These are phyloP conservation scores for Nettapus auritus DNA, from an alignment of 2,113 vertebrate species.

Conservation along the genomic window DNA sequence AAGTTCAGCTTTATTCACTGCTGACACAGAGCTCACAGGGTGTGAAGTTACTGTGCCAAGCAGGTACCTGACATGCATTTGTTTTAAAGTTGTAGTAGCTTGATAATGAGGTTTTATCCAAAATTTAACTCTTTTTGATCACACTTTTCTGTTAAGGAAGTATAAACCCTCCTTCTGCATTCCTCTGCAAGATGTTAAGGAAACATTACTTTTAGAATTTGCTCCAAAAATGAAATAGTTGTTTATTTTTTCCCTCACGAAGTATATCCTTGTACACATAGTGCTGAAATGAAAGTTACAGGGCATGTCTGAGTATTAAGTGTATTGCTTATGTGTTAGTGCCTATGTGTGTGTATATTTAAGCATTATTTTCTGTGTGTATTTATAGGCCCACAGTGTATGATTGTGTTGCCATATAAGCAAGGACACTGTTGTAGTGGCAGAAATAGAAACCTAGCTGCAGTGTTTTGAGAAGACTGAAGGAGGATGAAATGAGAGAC, in stretches of 20 bases:
- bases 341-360: neutral
- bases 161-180: neutral
- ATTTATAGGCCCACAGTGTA: accelerated
- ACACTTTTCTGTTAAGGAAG: neutral
- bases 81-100: neutral
- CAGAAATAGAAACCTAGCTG: neutral
- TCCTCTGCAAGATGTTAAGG: neutral
- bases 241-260: too few species aligned
- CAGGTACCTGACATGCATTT: accelerated
- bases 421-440: neutral
- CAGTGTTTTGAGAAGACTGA: neutral
- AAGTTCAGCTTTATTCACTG: neutral
- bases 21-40: accelerated
- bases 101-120: neutral
- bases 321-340: accelerated
- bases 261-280: neutral
- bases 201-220: neutral
- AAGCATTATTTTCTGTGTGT: neutral
- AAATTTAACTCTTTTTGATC: neutral
- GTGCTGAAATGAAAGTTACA: neutral
- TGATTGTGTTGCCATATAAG: neutral
- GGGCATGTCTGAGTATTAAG: neutral
- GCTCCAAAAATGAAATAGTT: neutral
- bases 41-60: neutral
- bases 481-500: neutral